Evolutionary conservation across 2,888 invertebrate genomes (phyloP).

Genomic region (Cataglyphis livida): DNA sequence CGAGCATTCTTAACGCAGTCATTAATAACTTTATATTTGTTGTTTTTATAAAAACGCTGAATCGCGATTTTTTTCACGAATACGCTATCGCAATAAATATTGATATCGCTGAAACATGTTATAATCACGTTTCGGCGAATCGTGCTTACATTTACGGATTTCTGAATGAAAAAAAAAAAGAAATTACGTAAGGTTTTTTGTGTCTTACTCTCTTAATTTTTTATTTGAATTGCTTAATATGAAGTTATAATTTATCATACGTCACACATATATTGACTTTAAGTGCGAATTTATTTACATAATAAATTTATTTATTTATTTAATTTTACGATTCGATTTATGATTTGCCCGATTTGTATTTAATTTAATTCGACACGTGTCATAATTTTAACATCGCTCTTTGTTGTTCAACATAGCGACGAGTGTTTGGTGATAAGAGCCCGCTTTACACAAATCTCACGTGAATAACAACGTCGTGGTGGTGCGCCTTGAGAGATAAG

Average conservation of each 20-base stretch:
- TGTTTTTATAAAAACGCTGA: conserved; percentile 24
- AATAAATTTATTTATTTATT: too few relatives aligned
- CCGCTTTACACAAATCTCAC: conserved; percentile 11
- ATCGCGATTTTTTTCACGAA: conserved; percentile 17
- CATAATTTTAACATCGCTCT: conserved; percentile 13
- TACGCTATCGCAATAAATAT: conserved; percentile 17
- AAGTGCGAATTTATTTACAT: background rate
- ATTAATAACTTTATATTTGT: conserved; percentile 14
- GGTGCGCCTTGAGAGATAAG: conserved; percentile 25
- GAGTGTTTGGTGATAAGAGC: conserved; percentile 18
- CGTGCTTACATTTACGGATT: background rate
- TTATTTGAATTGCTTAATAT: background rate
- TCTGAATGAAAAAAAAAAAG: background rate
- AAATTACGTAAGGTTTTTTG: background rate
- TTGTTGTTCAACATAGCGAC: conserved; percentile 34
- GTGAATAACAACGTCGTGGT: conserved; percentile 30
- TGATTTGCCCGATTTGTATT: conserved; percentile 9
- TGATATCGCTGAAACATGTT: background rate
- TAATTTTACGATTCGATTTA: background rate
- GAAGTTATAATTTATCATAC: background rate
- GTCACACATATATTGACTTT: too few relatives aligned
- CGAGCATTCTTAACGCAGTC: background rate
- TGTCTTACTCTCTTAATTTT: background rate
- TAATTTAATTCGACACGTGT: conserved; percentile 20
- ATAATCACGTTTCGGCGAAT: background rate